Conservation (phyloP, 2,113 vertebrate genomes). For the Lathamus discolor region DNA sequence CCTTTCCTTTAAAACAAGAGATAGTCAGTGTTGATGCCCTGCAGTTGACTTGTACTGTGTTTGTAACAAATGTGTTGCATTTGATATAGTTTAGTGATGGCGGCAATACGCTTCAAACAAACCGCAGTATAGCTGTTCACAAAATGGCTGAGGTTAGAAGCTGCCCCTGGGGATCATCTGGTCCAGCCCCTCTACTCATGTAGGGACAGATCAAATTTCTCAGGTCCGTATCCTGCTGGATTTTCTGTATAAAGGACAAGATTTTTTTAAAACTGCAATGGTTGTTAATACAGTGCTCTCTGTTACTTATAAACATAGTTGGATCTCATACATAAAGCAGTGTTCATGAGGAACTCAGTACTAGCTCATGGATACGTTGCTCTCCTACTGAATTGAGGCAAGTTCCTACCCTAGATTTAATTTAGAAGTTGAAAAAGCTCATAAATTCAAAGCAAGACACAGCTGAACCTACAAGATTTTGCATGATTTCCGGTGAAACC, state of each 20-base stretch:
- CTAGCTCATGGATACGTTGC: not conserved
- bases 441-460: not conserved
- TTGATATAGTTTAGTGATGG: not conserved
- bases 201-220: not conserved
- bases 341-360: not conserved
- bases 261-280: not conserved
- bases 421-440: not conserved
- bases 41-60: not conserved
- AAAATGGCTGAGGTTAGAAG: not conserved
- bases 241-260: not conserved
- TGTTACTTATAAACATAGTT: not conserved
- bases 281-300: not conserved
- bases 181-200: not conserved
- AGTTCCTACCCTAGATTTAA: not conserved
- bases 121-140: not conserved
- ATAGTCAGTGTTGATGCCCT: not conserved
- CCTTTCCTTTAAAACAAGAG: not conserved
- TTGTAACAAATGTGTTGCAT: not conserved
- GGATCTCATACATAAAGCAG: not conserved
- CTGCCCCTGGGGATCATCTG: not conserved
- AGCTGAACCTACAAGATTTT: not conserved
- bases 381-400: not conserved
- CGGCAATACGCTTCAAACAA: not conserved
- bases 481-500: not conserved
- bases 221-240: not conserved